Conservation (phyloP, 2,888 invertebrate species). For the Drosophila niveifrons region DNA sequence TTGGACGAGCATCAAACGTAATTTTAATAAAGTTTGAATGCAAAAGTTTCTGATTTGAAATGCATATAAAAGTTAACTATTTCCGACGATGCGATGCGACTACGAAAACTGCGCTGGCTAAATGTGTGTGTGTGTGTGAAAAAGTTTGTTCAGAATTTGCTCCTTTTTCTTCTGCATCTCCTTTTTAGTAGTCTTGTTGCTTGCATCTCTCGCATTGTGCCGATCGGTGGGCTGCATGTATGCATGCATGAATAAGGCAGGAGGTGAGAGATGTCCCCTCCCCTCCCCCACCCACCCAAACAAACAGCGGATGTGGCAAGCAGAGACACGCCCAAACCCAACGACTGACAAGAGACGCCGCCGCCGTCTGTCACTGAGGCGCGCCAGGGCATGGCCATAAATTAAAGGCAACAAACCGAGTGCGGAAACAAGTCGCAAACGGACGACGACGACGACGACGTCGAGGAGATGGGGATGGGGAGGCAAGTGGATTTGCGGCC, state of each 20-base stretch:
- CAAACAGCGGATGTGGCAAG: slow-evolving; percentile 71
- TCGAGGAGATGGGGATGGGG: background rate
- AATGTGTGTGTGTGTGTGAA: slow-evolving; percentile 69
- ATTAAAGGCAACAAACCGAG: slow-evolving; percentile 77
- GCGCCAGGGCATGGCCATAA: slow-evolving; percentile 70
- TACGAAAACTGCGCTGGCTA: slow-evolving; percentile 44
- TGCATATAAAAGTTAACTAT: slow-evolving; percentile 80
- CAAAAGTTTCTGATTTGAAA: slow-evolving; percentile 78
- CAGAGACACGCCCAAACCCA: slow-evolving; percentile 33
- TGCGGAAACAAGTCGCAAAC: slow-evolving; percentile 69
- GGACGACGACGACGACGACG: slow-evolving; percentile 17
- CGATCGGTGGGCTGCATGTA: slow-evolving; percentile 38
- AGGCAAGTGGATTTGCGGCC: slow-evolving; percentile 72
- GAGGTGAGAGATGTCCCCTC: slow-evolving; percentile 9
- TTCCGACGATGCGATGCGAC: slow-evolving; percentile 63
- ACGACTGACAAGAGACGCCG: slow-evolving; percentile 50
- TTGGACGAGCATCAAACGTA: slow-evolving; percentile 71
- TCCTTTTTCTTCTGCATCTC: slow-evolving; percentile 17
- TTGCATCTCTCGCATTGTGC: slow-evolving; percentile 48
- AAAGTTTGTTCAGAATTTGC: slow-evolving; percentile 39
- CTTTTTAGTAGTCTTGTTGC: slow-evolving; percentile 12
- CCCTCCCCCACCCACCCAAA: too few relatives aligned
- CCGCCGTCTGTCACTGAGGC: slow-evolving; percentile 49
- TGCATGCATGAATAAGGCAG: background rate
- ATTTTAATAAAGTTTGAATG: slow-evolving; percentile 81